A percentile compares a stretch with the other conserved stretches of the same genome.
Evolutionary conservation across 2,113 vertebrate genomes (phyloP).

Genomic region (Cervus canadensis): DNA sequence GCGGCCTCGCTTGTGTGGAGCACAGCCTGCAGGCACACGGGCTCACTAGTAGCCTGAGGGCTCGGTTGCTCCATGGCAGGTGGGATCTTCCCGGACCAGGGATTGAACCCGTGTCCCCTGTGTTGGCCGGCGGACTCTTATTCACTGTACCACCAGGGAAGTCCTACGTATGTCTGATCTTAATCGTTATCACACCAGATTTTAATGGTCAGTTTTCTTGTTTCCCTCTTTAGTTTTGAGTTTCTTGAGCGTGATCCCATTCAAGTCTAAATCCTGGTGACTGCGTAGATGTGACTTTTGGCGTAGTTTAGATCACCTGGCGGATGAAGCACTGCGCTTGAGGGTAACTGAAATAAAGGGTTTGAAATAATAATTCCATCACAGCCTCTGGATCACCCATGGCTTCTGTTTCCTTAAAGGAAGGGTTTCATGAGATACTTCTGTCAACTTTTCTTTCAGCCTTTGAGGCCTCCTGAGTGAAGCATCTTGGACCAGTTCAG

Average conservation of each 20-base stretch:
- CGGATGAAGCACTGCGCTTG: not conserved
- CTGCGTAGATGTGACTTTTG: not conserved
- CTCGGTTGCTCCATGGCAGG: not conserved
- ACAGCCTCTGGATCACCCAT: not conserved
- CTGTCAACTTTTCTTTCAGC: not conserved
- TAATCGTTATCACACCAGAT: not conserved
- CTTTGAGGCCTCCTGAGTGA: not conserved
- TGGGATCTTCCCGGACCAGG: not conserved
- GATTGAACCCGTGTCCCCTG: not conserved
- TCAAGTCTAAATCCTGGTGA: not conserved
- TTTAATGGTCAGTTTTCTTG: not conserved
- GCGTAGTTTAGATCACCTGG: not conserved
- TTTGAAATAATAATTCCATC: not conserved
- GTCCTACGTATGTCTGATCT: not conserved
- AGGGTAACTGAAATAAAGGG: not conserved
- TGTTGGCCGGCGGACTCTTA: not conserved
- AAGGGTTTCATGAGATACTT: not conserved
- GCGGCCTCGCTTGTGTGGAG: not conserved
- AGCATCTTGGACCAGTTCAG: not conserved
- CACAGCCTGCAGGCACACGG: fast-evolving
- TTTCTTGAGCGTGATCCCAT: not conserved
- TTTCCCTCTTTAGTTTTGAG: not conserved
- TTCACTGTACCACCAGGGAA: not conserved
- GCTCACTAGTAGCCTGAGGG: not conserved
- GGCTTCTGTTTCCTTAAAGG: not conserved